Percentiles rank a stretch among this genome's conserved stretches.
phyloP scores from a whole-genome alignment of 2,113 vertebrate genomes.

The Nettapus auritus region DNA sequence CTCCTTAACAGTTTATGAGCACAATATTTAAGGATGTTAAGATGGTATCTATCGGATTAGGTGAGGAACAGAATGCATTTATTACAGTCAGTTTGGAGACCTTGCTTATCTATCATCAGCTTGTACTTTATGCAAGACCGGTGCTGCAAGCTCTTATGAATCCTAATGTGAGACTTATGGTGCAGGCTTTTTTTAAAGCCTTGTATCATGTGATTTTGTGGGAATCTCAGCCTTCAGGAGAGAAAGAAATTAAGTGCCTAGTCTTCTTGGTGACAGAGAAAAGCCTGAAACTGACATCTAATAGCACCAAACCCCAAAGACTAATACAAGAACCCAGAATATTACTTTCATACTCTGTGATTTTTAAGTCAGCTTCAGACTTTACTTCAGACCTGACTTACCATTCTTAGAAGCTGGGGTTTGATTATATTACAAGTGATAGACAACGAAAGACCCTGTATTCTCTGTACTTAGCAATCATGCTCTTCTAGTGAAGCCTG shows the following conservation, averaged over 20 bases:
- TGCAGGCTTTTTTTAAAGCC: neutral
- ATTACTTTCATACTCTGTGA: neutral
- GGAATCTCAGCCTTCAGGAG: neutral
- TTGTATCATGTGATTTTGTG: neutral
- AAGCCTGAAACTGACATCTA: neutral
- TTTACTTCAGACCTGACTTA: neutral
- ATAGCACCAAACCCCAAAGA: neutral
- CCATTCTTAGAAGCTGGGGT: neutral
- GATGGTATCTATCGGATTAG: neutral
- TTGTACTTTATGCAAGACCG: neutral
- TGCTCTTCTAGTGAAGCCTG: neutral
- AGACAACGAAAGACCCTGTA: neutral
- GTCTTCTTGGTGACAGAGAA: neutral
- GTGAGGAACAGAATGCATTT: neutral
- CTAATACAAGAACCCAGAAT: neutral
- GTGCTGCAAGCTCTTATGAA: neutral
- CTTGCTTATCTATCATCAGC: neutral
- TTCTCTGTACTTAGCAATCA: neutral
- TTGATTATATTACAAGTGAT: neutral
- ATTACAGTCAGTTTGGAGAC: neutral
- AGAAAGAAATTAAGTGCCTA: neutral
- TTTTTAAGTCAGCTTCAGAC: neutral
- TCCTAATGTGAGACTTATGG: neutral
- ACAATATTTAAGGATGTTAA: neutral
- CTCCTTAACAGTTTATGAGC: neutral